These are phyloP conservation scores for Characodon lateralis DNA, from an alignment of 2,797 vertebrate genomes.

Conservation along the genomic window DNA sequence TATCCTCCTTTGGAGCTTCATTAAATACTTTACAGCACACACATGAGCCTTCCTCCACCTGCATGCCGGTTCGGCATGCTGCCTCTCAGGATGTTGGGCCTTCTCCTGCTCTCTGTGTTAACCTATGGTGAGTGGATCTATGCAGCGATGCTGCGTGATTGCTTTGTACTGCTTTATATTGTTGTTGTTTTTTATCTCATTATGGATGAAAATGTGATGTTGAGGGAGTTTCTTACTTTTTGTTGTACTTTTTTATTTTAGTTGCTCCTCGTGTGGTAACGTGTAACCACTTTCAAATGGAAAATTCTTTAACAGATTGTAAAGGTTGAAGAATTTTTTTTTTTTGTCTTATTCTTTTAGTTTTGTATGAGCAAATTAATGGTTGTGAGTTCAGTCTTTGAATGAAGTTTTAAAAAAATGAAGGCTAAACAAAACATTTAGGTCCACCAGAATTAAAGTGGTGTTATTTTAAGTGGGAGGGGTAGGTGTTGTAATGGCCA, in stretches of 20 bases:
- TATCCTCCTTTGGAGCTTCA: constrained; percentile 11
- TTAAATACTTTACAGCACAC: constrained; percentile 3
- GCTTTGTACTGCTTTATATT: neutral
- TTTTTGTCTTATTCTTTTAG: neutral
- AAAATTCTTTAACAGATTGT: neutral
- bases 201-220: neutral
- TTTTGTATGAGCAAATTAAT: neutral
- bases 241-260: neutral
- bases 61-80: constrained; percentile 15
- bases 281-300: neutral
- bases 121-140: constrained; percentile 60
- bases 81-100: constrained; percentile 29
- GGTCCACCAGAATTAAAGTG: neutral
- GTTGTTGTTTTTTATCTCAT: neutral
- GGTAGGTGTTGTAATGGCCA: neutral
- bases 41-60: constrained; percentile 1
- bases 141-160: neutral
- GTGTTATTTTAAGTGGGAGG: neutral
- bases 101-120: constrained; percentile 37
- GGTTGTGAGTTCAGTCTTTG: neutral
- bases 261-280: neutral
- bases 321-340: neutral
- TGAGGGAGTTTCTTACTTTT: neutral
- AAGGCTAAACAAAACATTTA: neutral
- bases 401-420: neutral